A percentile compares a stretch with the other conserved stretches of the same genome.
These are phyloP conservation scores for Borostomias antarcticus DNA, from an alignment of 2,797 vertebrate species.

Conservation along the genomic window DNA sequence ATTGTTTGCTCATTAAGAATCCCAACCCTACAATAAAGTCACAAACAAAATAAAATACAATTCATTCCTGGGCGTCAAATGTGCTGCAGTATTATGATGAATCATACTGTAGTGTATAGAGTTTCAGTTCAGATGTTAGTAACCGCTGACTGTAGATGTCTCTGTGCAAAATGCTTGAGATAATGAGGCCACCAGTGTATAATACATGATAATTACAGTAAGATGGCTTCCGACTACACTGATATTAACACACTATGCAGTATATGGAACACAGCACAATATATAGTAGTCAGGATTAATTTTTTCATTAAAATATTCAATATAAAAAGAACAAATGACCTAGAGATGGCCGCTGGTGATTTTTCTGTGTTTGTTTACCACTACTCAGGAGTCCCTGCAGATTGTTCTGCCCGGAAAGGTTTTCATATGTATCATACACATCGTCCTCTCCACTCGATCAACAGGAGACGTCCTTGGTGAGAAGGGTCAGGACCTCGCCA, in stretches of 20 bases:
- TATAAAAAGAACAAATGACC: background rate
- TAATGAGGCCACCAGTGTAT: no score
- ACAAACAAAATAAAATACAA: conserved; percentile 6
- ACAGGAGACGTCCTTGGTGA: conserved; percentile 8
- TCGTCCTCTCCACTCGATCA: background rate
- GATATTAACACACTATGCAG: no score
- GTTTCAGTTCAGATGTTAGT: no score
- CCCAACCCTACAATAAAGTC: conserved; percentile 36
- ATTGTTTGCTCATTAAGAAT: conserved; percentile 19
- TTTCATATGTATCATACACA: conserved; percentile 6
- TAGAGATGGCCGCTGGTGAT: background rate
- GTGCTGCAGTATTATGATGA: background rate
- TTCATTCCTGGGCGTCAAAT: background rate
- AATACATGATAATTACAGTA: no score
- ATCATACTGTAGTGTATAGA: no score
- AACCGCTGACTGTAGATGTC: no score
- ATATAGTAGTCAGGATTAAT: no score
- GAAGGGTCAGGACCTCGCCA: background rate
- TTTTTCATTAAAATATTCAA: no score
- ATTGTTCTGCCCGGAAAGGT: background rate
- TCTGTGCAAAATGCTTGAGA: no score
- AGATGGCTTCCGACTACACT: no score
- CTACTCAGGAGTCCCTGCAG: conserved; percentile 2
- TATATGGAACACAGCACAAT: no score
- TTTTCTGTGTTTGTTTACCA: conserved; percentile 2